These are phyloP conservation scores for Leptobrachium ailaonicum DNA, from an alignment of 2,113 vertebrate genomes.

Conservation along the genomic window DNA sequence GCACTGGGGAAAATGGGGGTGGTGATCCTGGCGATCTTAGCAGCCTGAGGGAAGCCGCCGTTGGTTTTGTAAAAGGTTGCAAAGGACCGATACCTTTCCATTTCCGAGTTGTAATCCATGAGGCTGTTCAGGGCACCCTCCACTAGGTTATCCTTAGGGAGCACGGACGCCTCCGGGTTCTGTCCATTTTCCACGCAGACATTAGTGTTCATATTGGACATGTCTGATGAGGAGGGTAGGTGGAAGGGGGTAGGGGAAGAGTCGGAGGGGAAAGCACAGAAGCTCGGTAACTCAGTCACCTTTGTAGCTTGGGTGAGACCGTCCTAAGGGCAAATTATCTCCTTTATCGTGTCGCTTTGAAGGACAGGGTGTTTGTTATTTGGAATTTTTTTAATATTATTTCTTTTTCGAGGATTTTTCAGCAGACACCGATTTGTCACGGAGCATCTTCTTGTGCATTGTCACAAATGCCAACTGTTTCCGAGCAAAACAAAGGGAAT, in stretches of 20 bases:
- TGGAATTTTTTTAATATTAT: conserved; percentile 34
- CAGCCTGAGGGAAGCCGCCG: conserved; percentile 89
- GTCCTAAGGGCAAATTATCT: conserved; percentile 13
- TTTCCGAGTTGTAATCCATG: conserved; percentile 96
- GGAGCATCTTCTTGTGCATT: conserved; percentile 65
- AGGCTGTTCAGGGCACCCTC: conserved; percentile 90
- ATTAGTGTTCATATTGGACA: conserved; percentile 88
- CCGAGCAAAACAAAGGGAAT: conserved; percentile 73
- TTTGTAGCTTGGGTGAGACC: conserved; percentile 32
- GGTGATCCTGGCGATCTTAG: conserved; percentile 92
- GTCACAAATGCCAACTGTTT: conserved; percentile 58
- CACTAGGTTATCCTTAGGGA: conserved; percentile 92
- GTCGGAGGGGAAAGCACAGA: conserved; percentile 50
- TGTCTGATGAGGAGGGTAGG: conserved; percentile 66
- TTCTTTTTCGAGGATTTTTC: conserved; percentile 62
- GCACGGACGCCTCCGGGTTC: conserved; percentile 80
- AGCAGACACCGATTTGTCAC: conserved; percentile 58
- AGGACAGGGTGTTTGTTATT: conserved; percentile 66
- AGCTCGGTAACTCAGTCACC: conserved; percentile 46
- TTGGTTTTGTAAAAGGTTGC: conserved; percentile 94
- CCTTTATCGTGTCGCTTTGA: conserved; percentile 44
- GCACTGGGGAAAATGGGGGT: conserved; percentile 92
- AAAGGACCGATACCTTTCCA: conserved; percentile 93
- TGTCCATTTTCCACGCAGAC: conserved; percentile 90
- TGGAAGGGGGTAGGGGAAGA: conserved; percentile 53